These are phyloP conservation scores for Aeoliscus strigatus DNA, from an alignment of 2,797 vertebrate genomes.

Conservation along the genomic window DNA sequence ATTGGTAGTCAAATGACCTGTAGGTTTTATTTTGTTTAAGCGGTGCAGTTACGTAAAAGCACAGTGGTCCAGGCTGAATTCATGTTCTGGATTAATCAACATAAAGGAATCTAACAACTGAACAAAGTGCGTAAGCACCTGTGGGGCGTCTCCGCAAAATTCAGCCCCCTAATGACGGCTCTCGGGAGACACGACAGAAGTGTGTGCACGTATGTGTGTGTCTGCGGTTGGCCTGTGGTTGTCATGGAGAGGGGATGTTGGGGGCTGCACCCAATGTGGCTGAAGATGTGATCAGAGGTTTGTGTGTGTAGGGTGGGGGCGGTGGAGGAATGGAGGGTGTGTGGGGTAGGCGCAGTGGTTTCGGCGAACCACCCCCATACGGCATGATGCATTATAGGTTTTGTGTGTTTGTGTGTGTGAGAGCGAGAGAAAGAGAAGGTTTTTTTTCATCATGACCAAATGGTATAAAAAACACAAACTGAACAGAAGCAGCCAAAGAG, in stretches of 20 bases:
- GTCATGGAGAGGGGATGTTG: background rate
- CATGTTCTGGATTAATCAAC: background rate
- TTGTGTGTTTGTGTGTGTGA: too few relatives aligned
- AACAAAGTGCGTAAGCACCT: constrained; percentile 25
- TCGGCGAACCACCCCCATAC: constrained; percentile 27
- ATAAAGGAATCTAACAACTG: background rate
- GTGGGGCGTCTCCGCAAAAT: constrained; percentile 18
- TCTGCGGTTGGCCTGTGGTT: constrained; percentile 20
- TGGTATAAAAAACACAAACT: constrained; percentile 19
- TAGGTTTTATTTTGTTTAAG: too few relatives aligned
- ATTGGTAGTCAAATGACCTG: too few relatives aligned
- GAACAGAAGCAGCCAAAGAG: constrained; percentile 2
- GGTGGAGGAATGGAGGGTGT: constrained; percentile 6
- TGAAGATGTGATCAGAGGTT: constrained; percentile 32
- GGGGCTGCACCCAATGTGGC: constrained; percentile 10
- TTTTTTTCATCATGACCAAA: constrained; percentile 36
- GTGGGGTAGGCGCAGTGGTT: constrained; percentile 20
- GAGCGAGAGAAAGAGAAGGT: constrained; percentile 24
- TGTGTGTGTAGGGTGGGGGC: background rate
- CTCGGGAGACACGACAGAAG: constrained; percentile 9
- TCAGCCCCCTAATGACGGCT: constrained; percentile 30
- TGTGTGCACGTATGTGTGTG: constrained; percentile 3
- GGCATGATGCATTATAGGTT: constrained; percentile 18
- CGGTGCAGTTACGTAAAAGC: too few relatives aligned
- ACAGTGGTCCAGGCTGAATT: background rate